Evolutionary conservation across 2,113 vertebrate genomes (phyloP), one percentile per base, ranked within the genome.

Genomic region (Canis aureus): DNA sequence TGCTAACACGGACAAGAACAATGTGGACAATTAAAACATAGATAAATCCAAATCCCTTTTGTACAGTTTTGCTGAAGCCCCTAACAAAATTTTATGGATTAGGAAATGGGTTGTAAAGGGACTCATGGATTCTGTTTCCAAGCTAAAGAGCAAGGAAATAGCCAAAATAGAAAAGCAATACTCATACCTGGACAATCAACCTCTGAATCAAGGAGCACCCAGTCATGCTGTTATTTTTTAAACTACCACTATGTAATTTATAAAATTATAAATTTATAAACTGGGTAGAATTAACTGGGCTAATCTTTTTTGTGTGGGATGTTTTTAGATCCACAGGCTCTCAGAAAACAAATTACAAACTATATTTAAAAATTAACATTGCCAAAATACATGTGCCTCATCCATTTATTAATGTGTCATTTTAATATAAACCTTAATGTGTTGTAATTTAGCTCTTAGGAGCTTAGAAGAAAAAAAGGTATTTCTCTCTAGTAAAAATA

Each of bases 401-500:
- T 67, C 25, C 60, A 89, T 62, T 91, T 71, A 89, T 43, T 84
- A 67, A 96, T 89, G 27, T 67, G 16, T 60, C 51, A 57, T 81
- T 94, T 91, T 59, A 86, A 73, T 32, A 91, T 55, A 91, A 80
- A 64, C 1, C 4, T 64, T 55, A 85, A 71, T 91, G 64, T 95
- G 49, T 38, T 79, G 7, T 49, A 88, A 76, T 66, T 6, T 76
- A 80, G 89, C 25, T 81, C 55, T 25, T 38, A 78, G 81, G 43
- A 90, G 17, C 32, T 85, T 29, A 78, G 43, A 43, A 43, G 43
- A 67, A 89, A 81, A 71, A 78, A 22, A n/a, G 9, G 11, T 55
- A 49, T 80, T 81, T 94, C 85, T 73, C 95, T 86, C 22, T 51
- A 32, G 55, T 90, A 88, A 94, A 92, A 91, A 88, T 74, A 81